A percentile compares a stretch with the other conserved stretches of the same genome.
Conservation (phyloP, 2,113 vertebrate genomes). For the Taxidea taxus region DNA sequence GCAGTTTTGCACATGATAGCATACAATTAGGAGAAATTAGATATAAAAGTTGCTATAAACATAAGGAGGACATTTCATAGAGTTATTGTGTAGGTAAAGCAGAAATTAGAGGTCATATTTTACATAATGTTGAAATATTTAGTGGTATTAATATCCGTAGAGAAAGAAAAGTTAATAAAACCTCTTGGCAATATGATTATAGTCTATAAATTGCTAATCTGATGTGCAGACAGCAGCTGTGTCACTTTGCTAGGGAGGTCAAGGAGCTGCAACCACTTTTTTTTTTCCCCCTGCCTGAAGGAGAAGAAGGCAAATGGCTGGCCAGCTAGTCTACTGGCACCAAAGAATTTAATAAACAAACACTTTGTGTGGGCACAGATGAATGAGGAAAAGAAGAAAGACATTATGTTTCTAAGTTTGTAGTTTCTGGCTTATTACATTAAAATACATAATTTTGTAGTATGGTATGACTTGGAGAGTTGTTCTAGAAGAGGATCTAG, state of each 20-base stretch:
- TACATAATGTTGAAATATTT: neutral
- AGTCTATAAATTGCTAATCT: neutral
- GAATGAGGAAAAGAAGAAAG: neutral
- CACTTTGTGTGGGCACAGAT: neutral
- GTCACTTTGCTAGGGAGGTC: neutral
- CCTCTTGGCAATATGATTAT: neutral
- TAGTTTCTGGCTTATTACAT: neutral
- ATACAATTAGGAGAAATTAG: neutral
- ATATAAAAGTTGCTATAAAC: neutral
- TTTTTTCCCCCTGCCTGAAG: neutral
- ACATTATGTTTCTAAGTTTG: neutral
- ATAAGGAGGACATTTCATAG: neutral
- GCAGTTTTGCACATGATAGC: neutral
- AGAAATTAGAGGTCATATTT: neutral
- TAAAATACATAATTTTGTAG: neutral
- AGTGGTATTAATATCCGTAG: neutral
- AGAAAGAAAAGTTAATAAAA: constrained; percentile 28
- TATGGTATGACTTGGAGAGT: neutral
- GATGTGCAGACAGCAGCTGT: neutral
- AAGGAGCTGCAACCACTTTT: neutral
- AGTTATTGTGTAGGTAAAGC: neutral
- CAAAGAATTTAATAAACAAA: neutral
- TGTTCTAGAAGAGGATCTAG: neutral
- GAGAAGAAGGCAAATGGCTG: neutral
- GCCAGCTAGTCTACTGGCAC: neutral